Base-by-base conservation (phyloP, 1,140 invertebrate species). In the Drosophila miranda region DNA sequence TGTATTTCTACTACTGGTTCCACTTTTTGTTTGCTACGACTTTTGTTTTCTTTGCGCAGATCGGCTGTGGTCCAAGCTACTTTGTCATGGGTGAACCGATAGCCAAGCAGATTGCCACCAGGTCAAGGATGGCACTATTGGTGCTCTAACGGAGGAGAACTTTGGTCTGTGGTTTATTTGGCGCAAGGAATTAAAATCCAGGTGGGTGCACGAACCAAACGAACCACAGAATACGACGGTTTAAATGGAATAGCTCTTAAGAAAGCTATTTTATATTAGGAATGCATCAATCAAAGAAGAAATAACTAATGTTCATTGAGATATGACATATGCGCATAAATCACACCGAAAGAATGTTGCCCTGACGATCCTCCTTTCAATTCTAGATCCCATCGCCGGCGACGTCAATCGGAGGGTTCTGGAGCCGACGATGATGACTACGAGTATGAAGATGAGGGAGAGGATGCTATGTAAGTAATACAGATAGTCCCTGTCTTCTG, bases 351-450 rank as follows among this genome's bases (percentile, higher is more conserved):
- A 38, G 34, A 38, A 3, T 5, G 11, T 38, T 53, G 28, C n/a
- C n/a, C 21, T 28, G 11, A 57, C 41, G 6, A 2, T 48, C 6
- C 3, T 2, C 55, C 45, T 1, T 26, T 49, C 14, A n/a, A 16
- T 46, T 53, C 14, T 41, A 90, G 86, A 76, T 76, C 81, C 0
- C 72, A 78, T 44, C 77, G 90, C 16, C 79, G 69, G 26, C 81
- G 87, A 53, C 74, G 90, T 1, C 71, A 91, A 34, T 63, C 74
- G 0, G 91, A 93, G 26, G 92, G 93, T 6, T 92, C 92, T 14
- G 92, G 92, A 0, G 83, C 91, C 26, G 89, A 87, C 7, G 92
- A 92, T 13, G 91, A 93, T 49, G 91, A 92, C 11, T 91, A 93
- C 44, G 91, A 92, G 9, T 91, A 92, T 41, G 92, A 92, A 3